Percentiles rank a stretch among this genome's conserved stretches.
Conservation (phyloP, 2,113 vertebrate species). For the Stictonetta naevosa region DNA sequence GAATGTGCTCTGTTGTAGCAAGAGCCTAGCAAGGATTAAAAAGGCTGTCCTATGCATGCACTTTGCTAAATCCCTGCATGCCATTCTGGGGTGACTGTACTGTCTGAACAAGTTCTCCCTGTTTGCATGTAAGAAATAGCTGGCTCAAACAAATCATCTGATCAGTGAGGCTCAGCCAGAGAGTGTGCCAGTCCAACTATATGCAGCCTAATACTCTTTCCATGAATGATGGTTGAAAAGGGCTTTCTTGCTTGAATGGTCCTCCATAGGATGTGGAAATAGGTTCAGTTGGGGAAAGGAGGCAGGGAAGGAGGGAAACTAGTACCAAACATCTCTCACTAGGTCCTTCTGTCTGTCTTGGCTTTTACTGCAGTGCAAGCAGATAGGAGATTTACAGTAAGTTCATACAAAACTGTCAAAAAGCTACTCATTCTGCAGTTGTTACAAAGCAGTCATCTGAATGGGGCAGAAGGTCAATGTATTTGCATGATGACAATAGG, state of each 20-base stretch:
- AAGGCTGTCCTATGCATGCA: slow-evolving; percentile 52
- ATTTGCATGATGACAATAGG: not conserved
- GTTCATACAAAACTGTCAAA: slow-evolving; percentile 31
- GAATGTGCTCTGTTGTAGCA: slow-evolving; percentile 55
- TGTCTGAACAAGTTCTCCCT: slow-evolving; percentile 74
- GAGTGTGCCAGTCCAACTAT: slow-evolving; percentile 52
- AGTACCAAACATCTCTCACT: not conserved
- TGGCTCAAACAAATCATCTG: slow-evolving; percentile 70
- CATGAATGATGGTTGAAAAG: slow-evolving; percentile 62
- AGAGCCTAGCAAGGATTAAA: slow-evolving; percentile 70
- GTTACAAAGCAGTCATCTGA: slow-evolving; percentile 4
- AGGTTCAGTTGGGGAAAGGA: not conserved
- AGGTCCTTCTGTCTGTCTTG: slow-evolving; percentile 1
- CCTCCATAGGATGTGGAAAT: slow-evolving; percentile 22
- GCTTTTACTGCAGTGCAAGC: not conserved
- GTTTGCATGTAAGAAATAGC: slow-evolving; percentile 70
- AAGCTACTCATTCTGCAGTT: not conserved
- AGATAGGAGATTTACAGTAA: slow-evolving; percentile 11
- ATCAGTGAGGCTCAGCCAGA: slow-evolving; percentile 57
- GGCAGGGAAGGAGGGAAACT: not conserved
- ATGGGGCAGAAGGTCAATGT: not conserved
- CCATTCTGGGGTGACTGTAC: slow-evolving; percentile 55
- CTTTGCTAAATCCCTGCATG: slow-evolving; percentile 70
- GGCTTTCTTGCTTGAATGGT: slow-evolving; percentile 67
- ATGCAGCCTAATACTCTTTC: slow-evolving; percentile 60